Evolutionary conservation across 1,140 invertebrate species (phyloP).

Genomic region (Ostrea edulis): DNA sequence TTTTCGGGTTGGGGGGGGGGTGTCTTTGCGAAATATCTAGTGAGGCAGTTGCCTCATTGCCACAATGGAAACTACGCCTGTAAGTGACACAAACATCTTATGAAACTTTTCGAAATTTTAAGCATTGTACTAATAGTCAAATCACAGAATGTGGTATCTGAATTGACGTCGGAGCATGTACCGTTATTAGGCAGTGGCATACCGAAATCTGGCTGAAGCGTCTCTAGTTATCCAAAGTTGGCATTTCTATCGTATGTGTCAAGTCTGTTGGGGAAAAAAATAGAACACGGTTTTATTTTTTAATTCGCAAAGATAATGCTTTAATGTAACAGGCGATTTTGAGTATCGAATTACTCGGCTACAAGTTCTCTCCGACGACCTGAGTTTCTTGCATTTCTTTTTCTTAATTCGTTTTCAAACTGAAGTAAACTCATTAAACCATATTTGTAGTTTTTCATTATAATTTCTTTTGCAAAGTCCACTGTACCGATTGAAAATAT

Average conservation of each 20-base stretch:
- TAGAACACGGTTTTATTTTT: neutral
- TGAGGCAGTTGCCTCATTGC: no score
- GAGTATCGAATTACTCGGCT: conserved; percentile 13
- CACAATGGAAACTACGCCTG: no score
- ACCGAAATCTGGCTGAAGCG: conserved; percentile 14
- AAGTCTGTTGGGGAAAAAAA: conserved; percentile 13
- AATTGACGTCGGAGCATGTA: conserved; percentile 40
- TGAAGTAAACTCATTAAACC: neutral
- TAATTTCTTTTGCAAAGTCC: neutral
- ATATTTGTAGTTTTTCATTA: neutral
- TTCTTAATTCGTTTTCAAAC: conserved; percentile 37
- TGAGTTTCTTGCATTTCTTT: conserved; percentile 33
- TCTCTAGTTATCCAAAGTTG: conserved; percentile 41
- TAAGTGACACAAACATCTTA: conserved; percentile 34
- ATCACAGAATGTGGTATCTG: conserved; percentile 28
- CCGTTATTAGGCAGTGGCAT: conserved; percentile 24
- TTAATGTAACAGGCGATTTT: neutral
- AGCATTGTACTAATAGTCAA: conserved; percentile 24
- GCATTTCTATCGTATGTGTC: conserved; percentile 47
- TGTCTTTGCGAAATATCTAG: no score
- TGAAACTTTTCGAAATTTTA: conserved; percentile 1
- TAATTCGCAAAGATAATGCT: neutral
- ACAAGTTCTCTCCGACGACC: conserved; percentile 25
- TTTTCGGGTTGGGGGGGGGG: no score
- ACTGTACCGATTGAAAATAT: neutral